phyloP scores from a whole-genome alignment of 1,140 invertebrate species.

The Neodiprion pinetum region DNA sequence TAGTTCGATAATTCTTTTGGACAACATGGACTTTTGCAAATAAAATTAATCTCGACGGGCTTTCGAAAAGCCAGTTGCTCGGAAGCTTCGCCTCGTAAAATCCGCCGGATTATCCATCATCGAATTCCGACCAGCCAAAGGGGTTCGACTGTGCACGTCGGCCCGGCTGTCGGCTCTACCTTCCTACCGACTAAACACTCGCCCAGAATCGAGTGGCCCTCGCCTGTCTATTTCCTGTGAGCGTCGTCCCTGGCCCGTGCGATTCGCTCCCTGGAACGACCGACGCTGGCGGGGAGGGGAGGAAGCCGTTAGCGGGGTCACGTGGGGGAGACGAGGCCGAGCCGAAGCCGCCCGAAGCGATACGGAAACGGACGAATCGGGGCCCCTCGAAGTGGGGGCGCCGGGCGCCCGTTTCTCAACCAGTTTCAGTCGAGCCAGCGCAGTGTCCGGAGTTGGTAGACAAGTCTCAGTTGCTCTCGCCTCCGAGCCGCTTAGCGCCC shows the following conservation, averaged over 20 bases:
- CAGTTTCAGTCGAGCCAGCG: slow-evolving; percentile 53
- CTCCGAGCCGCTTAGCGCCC: slow-evolving; percentile 30
- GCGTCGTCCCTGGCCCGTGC: not conserved
- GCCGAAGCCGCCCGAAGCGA: slow-evolving; percentile 18
- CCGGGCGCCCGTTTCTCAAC: slow-evolving; percentile 33
- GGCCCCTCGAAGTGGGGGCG: slow-evolving; percentile 12
- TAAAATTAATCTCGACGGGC: no score
- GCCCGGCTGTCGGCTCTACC: not conserved
- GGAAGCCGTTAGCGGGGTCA: slow-evolving; percentile 17
- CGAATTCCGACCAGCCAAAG: no score
- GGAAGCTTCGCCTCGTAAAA: no score
- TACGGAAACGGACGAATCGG: slow-evolving; percentile 30
- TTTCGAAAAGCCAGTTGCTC: no score
- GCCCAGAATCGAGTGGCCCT: not conserved
- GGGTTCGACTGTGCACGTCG: no score
- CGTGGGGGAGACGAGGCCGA: not conserved
- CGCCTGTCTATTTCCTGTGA: slow-evolving; percentile 12
- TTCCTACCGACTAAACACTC: not conserved
- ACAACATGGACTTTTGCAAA: no score
- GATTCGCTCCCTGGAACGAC: slow-evolving; percentile 6
- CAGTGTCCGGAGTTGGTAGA: slow-evolving; percentile 47
- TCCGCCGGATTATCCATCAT: no score
- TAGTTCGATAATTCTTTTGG: no score
- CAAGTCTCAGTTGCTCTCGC: slow-evolving; percentile 26
- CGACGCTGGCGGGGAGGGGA: not conserved